Evolutionary conservation across 2,113 vertebrate species (phyloP), one percentile per base, ranked within the genome.

Genomic region (Plecturocebus donacophilus): DNA sequence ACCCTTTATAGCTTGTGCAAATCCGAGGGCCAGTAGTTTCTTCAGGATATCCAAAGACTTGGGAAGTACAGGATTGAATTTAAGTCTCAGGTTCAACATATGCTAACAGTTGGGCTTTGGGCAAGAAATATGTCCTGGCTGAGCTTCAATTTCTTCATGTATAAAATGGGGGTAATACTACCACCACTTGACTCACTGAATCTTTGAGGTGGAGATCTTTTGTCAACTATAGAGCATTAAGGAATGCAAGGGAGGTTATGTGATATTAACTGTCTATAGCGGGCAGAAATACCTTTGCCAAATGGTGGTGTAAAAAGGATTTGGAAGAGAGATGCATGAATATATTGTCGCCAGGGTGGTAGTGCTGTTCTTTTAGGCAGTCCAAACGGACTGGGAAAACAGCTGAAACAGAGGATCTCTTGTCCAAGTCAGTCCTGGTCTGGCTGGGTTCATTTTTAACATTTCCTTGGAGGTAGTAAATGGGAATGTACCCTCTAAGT

Each of bases 401-500:
- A 61, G n/a, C 42, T 27, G 25, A 42, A 64, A 14, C 20, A 40
- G 3, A n/a, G 42, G 56, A 9, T 70, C 23, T 89, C 71, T 83
- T 81, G 19, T 90, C 30, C 38, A 76, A 87, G 64, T 71, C 47
- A 40, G 30, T 92, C 49, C 25, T 93, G 27, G 21, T 83, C 68
- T 83, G 19, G 25, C 30, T 94, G 70, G 38, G 32, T 76, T 96
- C 75, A n/a, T 54, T 81, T 92, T 32, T 80, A 16, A 1, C 20
- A 49, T 77, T 80, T 91, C 23, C 12, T 42, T 85, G 35, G 56
- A 80, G 25, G 13, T 47, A n/a, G 42, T 91, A 79, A 94, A 93
- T 32, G 45, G 70, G 64, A 94, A 89, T 35, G 23, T 68, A 90
- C 42, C 89, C 75, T 79, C 40, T 80, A 87, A 97, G 42, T 71